Conservation (phyloP, 2,888 invertebrate genomes). For the Rhaphigaster nebulosa region DNA sequence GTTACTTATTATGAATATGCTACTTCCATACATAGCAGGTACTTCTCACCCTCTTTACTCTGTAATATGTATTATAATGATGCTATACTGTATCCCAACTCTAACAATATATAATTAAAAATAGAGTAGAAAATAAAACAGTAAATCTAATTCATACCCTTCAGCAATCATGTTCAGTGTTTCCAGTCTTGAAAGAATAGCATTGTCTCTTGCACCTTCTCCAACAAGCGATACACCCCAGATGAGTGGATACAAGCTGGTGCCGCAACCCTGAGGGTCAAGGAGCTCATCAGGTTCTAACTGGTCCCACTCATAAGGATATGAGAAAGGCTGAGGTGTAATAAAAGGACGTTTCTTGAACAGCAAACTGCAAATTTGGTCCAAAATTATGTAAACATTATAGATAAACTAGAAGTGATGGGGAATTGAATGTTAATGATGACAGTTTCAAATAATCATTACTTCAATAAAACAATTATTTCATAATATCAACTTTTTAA, state of each 20-base stretch:
- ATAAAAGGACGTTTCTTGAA: conserved; percentile 68
- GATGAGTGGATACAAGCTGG: conserved; percentile 69
- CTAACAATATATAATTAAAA: too few species aligned
- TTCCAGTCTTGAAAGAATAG: conserved; percentile 69
- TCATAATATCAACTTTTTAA: too few species aligned
- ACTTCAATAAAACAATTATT: too few species aligned
- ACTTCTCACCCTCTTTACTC: too few species aligned
- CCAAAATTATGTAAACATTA: neutral
- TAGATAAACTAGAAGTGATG: too few species aligned
- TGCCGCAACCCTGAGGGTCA: conserved; percentile 32
- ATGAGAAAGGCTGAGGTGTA: conserved; percentile 68
- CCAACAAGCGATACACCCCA: conserved; percentile 71
- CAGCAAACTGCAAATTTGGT: conserved; percentile 68
- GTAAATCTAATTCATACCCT: conserved; percentile 68
- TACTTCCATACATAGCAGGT: too few species aligned
- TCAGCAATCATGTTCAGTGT: conserved; percentile 70
- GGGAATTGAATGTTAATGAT: too few species aligned
- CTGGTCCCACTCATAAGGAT: conserved; percentile 68
- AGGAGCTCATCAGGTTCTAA: conserved; percentile 67
- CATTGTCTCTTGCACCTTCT: conserved; percentile 67
- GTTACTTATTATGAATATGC: too few species aligned
- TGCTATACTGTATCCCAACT: too few species aligned
- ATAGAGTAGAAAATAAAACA: conserved; percentile 51
- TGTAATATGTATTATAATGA: too few species aligned
- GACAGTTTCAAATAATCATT: too few species aligned